These are phyloP conservation scores for Acipenser oxyrinchus DNA, from an alignment of 2,797 vertebrate genomes.

Conservation along the genomic window DNA sequence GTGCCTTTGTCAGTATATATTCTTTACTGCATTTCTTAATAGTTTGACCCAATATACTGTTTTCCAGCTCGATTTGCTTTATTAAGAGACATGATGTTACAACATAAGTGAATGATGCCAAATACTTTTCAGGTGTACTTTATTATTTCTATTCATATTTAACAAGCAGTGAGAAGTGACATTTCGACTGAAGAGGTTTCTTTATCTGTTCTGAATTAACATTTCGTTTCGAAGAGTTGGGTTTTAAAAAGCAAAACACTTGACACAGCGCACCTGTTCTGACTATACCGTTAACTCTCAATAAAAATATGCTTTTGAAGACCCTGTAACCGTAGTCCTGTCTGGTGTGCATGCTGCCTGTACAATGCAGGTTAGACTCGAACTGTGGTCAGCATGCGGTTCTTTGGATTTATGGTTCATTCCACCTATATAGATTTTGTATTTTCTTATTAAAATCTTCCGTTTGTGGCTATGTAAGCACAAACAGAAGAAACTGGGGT, in stretches of 20 bases:
- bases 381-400: not conserved
- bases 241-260: not conserved
- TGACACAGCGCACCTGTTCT: not conserved
- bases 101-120: too few species aligned
- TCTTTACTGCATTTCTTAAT: too few species aligned
- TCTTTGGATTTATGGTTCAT: constrained; percentile 23
- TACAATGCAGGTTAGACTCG: not conserved
- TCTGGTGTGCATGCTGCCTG: not conserved
- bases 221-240: too few species aligned
- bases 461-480: constrained; percentile 25
- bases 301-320: not conserved
- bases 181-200: too few species aligned
- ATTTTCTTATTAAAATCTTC: constrained; percentile 20
- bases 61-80: too few species aligned
- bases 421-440: constrained; percentile 25
- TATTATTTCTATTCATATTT: too few species aligned
- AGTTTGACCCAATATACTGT: too few species aligned
- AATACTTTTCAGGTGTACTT: too few species aligned
- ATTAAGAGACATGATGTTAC: too few species aligned
- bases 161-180: too few species aligned
- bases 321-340: not conserved
- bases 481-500: constrained; percentile 15
- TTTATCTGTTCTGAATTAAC: too few species aligned
- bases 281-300: not conserved
- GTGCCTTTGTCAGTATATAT: too few species aligned